Conservation (phyloP, 2,888 invertebrate species). For the Lasiommata megera region DNA sequence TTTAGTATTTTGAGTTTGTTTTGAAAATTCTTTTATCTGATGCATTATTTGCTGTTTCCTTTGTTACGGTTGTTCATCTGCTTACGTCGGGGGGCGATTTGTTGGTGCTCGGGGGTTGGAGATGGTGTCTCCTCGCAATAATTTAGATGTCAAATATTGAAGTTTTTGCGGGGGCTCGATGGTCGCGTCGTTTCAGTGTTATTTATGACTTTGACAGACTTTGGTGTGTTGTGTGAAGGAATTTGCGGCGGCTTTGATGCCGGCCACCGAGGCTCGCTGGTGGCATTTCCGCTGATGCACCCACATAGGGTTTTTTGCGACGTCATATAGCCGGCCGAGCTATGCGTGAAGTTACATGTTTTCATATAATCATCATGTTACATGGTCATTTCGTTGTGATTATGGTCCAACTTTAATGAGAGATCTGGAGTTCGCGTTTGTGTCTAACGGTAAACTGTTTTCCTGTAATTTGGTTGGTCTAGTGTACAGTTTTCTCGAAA, state of each 20-base stretch:
- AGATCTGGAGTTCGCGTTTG: conserved; percentile 6
- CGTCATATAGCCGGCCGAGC: conserved; percentile 29
- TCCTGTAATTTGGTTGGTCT: background rate
- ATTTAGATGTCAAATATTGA: conserved; percentile 80
- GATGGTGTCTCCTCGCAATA: conserved; percentile 68
- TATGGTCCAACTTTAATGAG: conserved; percentile 11
- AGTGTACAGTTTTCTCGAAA: too few species aligned
- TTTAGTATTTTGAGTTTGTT: conserved; percentile 82
- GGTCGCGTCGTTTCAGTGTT: conserved; percentile 73
- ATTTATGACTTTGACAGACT: conserved; percentile 75
- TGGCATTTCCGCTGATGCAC: conserved; percentile 73
- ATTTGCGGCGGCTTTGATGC: conserved; percentile 70
- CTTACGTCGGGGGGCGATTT: conserved; percentile 63
- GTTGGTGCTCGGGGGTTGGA: conserved; percentile 62
- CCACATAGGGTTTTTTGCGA: conserved; percentile 44
- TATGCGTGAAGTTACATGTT: conserved; percentile 26
- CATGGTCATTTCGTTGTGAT: conserved; percentile 21
- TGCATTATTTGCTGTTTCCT: conserved; percentile 75
- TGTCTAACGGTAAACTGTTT: background rate
- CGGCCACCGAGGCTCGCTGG: conserved; percentile 57
- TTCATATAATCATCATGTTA: conserved; percentile 26
- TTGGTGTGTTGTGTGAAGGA: conserved; percentile 66
- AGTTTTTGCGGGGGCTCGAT: conserved; percentile 59
- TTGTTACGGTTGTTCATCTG: conserved; percentile 74
- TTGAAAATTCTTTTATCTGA: conserved; percentile 82